Percentiles rank a stretch among this genome's conserved stretches.
phyloP scores from a whole-genome alignment of 2,888 invertebrate species.

The Mactromeris polynyma region DNA sequence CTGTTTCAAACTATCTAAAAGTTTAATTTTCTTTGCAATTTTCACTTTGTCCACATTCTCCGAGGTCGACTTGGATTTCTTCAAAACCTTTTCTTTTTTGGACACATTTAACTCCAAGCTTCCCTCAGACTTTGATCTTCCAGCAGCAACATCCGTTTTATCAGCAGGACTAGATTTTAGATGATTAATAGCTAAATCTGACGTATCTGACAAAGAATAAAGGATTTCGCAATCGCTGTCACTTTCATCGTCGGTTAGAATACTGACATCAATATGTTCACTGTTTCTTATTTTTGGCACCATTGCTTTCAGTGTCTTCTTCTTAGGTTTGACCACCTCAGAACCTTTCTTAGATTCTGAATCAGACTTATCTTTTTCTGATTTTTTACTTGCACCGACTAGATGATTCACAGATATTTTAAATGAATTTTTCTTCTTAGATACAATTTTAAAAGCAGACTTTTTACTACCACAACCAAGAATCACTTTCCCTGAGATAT shows the following conservation, averaged over 20 bases:
- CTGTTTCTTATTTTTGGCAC: constrained; percentile 26
- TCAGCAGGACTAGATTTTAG: constrained; percentile 29
- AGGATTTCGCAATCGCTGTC: constrained; percentile 74
- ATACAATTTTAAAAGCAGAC: constrained; percentile 33
- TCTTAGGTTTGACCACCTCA: constrained; percentile 1
- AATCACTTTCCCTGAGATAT: constrained; percentile 1
- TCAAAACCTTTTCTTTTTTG: constrained; percentile 22
- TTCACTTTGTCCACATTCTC: neutral
- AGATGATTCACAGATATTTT: constrained; percentile 49
- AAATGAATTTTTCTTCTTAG: constrained; percentile 38
- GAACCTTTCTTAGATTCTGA: neutral
- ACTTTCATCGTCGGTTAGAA: constrained; percentile 44
- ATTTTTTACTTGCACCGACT: constrained; percentile 37
- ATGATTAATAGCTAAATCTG: constrained; percentile 26
- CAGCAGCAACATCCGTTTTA: neutral
- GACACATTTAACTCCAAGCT: neutral
- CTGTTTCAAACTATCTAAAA: constrained; percentile 70
- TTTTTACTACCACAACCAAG: neutral
- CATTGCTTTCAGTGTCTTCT: neutral
- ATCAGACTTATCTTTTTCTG: neutral
- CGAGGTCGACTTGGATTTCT: constrained; percentile 53
- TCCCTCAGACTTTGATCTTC: constrained; percentile 35
- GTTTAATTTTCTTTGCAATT: constrained; percentile 67
- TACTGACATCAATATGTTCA: constrained; percentile 2
- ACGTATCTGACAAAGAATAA: constrained; percentile 71